Evolutionary conservation across 92 coral and sea anemone genomes (phyloP).

Genomic region (Siderastrea radians): DNA sequence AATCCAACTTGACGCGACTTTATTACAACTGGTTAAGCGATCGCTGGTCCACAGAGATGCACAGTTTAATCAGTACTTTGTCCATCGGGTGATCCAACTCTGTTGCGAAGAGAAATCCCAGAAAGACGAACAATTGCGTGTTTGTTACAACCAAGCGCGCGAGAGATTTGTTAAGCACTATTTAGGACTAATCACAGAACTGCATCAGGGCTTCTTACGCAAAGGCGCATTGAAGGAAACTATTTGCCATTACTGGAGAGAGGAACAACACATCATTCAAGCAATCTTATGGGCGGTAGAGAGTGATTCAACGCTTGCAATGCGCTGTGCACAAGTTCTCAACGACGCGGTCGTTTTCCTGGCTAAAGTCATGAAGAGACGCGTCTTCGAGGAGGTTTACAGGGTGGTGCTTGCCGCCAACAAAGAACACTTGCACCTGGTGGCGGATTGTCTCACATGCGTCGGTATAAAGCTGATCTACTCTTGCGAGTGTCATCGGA

Average conservation of each 20-base stretch:
- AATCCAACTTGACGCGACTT: not conserved
- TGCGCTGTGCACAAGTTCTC: constrained; percentile 21
- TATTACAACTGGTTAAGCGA: constrained; percentile 8
- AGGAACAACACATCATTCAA: constrained; percentile 61
- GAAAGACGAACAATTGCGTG: constrained; percentile 25
- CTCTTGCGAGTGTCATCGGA: constrained; percentile 61
- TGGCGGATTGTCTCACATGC: constrained; percentile 58
- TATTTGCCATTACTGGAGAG: constrained; percentile 37
- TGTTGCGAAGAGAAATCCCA: constrained; percentile 58
- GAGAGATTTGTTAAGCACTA: constrained; percentile 49
- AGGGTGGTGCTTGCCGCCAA: not conserved
- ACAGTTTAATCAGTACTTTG: constrained; percentile 45
- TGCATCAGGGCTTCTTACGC: constrained; percentile 34
- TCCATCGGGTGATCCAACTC: constrained; percentile 61
- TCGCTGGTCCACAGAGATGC: constrained; percentile 49
- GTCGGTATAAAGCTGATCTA: constrained; percentile 53
- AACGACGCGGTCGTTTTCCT: constrained; percentile 36
- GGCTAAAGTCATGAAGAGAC: constrained; percentile 44
- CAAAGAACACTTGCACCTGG: constrained; percentile 40
- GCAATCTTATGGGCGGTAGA: constrained; percentile 57
- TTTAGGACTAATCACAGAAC: constrained; percentile 31
- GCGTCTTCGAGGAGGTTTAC: constrained; percentile 26
- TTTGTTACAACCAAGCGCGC: constrained; percentile 41
- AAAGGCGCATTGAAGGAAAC: constrained; percentile 22
- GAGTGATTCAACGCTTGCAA: constrained; percentile 3